These are phyloP conservation scores for Psittacara wagleri DNA, from an alignment of 2,113 vertebrate species.

Conservation along the genomic window DNA sequence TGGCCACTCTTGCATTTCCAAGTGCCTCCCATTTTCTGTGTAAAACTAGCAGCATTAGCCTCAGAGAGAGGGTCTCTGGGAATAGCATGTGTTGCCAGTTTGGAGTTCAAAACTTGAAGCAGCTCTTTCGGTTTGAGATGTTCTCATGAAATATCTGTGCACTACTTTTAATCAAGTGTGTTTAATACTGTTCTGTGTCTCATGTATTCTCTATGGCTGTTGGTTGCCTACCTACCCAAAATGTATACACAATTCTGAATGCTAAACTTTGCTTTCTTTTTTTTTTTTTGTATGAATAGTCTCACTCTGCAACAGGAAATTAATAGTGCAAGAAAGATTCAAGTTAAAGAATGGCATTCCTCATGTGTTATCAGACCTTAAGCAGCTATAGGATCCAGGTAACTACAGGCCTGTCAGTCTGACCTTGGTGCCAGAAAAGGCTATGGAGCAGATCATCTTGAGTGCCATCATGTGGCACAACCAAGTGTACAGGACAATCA, in stretches of 20 bases:
- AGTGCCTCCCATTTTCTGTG: not conserved
- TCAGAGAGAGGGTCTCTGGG: not conserved
- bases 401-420: no score
- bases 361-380: not conserved
- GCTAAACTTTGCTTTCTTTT: not conserved
- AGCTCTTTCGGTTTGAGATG: not conserved
- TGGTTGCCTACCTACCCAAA: not conserved
- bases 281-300: not conserved
- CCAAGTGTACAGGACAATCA: not conserved
- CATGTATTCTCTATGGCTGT: not conserved
- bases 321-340: not conserved
- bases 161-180: not conserved
- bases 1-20: not conserved
- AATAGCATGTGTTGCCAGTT: not conserved
- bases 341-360: not conserved
- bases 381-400: not conserved
- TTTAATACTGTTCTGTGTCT: not conserved
- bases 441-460: not conserved
- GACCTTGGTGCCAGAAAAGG: not conserved
- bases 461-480: not conserved
- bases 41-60: not conserved
- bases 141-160: not conserved
- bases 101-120: not conserved
- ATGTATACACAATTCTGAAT: not conserved
- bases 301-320: not conserved